Base-by-base conservation (phyloP, 2,113 vertebrate genomes). In the Menura novaehollandiae region DNA sequence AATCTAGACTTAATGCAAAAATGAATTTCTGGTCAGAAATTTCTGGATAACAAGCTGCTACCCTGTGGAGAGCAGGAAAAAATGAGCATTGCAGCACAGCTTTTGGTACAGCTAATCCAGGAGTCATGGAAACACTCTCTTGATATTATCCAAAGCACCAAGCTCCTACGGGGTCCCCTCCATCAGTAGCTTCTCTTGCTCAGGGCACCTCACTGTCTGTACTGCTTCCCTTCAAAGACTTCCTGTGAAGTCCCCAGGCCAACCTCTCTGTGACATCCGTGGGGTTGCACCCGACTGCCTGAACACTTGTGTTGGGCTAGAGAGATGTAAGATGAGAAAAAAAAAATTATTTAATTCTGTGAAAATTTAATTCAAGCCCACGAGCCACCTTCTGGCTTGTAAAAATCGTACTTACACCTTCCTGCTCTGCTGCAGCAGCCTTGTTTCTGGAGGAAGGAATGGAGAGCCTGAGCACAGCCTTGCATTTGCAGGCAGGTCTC, bases 291-390 rank as follows among this genome's bases (percentile, higher is more conserved):
- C 10, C 62, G 20, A 28, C 32, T 80, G 67, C 63, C 53, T 44
- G 18, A 41, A 79, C 32, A 41, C 15, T 52, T 33, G 15, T 20
- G 41, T 39, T 67, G 66, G 63, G n/a, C 55, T 91, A 74, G 33
- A 58, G 14, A 51, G 10, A 37, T 26, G 44, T 7, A 62, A 68
- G 11, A 11, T n/a, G 6, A 20, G 15, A 32, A 1, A 0, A 1
- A 41, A 73, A 14, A 35, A 64, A 27, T 41, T 28, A 44, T 43
- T 20, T 46, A 15, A 11, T 69, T 58, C 26, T 41, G 16, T 13
- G 51, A 39, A 80, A 81, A 66, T 22, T 66, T 35, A 69, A 66
- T 81, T 91, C 41, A 87, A 89, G 67, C 18, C 23, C 24, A 58
- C 78, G 59, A 91, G 26, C 13, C 3, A 13, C 21, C 71, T 89